Conservation (phyloP, 1,140 invertebrate genomes). For the Anastrepha ludens region DNA sequence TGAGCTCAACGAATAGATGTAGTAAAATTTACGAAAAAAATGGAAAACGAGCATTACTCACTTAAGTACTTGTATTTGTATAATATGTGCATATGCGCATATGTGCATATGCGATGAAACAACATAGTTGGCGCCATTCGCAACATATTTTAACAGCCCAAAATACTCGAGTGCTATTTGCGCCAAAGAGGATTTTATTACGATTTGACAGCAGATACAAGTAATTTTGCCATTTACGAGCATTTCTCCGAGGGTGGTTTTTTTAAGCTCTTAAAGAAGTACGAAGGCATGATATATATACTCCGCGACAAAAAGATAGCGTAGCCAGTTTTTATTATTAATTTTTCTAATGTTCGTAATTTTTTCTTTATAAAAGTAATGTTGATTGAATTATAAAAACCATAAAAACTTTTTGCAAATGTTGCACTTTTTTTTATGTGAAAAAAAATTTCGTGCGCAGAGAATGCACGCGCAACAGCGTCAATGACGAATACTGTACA, state of each 20-base stretch:
- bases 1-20: not conserved
- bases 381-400: too few species aligned
- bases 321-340: too few species aligned
- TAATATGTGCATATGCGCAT: not conserved
- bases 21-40: not conserved
- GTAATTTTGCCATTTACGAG: slow-evolving; percentile 48
- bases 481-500: too few species aligned
- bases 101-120: not conserved
- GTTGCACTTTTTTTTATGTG: too few species aligned
- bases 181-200: slow-evolving; percentile 41
- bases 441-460: too few species aligned
- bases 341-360: too few species aligned
- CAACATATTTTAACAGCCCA: slow-evolving; percentile 41
- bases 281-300: not conserved
- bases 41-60: not conserved
- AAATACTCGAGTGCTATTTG: slow-evolving; percentile 1
- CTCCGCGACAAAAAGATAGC: too few species aligned
- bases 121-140: slow-evolving; percentile 32
- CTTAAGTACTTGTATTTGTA: not conserved
- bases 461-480: too few species aligned
- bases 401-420: too few species aligned
- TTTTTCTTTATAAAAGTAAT: too few species aligned
- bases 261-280: not conserved
- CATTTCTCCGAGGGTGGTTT: slow-evolving; percentile 31
- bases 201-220: slow-evolving; percentile 40